Base-by-base conservation (phyloP, 2,888 invertebrate species). In the Leptarthrus brevirostris region DNA sequence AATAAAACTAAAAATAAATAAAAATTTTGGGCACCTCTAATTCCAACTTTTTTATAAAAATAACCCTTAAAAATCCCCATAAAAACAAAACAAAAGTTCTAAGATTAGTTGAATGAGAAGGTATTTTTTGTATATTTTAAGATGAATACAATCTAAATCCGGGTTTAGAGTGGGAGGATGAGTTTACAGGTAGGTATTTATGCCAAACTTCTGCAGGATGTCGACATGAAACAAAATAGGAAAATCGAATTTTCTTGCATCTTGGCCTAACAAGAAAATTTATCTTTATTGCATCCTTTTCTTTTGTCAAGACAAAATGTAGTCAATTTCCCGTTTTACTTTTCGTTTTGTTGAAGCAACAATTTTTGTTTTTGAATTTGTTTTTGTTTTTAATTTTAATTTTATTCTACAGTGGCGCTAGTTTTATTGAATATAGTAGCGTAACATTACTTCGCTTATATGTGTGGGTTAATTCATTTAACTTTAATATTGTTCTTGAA, bases 81-180 rank as follows among this genome's bases (percentile, higher is more conserved):
- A 52, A 69, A 49, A 30, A 49, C 18, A 53, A 56, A 24, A n/a
- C n/a, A n/a, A n/a, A n/a, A n/a, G n/a, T n/a, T n/a, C n/a, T n/a
- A n/a, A n/a, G n/a, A n/a, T n/a, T n/a, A 16, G 64, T 76, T 74
- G 78, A 79, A 76, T 75, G 81, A 80, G 80, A 80, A 79, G 79
- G 80, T 80, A 80, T 78, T 75, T 72, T 77, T 73, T 78, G 76
- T 87, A 88, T 83, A 83, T 91, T 92, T 93, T 93, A 94, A 96
- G 96, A 96, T 92, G 96, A 96, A 91, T 96, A 96, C 95, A 95
- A 96, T 95, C 95, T 96, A 92, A 95, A 95, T 92, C 95, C 95
- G 91, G 95, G 95, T 94, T 95, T 96, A 95, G 96, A 96, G 90
- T 96, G 96, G 96, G 96, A 96, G 92, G 96, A 96, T 94, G 96